Base-by-base conservation (phyloP, 2,888 invertebrate genomes). In the Xanthia icteritia region DNA sequence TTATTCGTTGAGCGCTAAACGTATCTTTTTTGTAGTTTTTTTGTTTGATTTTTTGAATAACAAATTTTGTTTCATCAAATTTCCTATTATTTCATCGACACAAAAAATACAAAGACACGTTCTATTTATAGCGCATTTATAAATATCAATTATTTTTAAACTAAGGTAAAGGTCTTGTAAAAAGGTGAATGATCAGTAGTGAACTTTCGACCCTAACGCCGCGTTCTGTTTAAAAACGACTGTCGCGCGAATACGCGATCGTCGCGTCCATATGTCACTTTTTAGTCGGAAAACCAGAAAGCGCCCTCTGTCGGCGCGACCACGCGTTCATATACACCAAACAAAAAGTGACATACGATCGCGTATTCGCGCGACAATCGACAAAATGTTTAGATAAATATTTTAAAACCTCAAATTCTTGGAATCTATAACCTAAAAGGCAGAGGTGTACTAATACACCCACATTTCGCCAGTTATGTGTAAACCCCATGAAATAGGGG, bases 111-210 rank as follows among this genome's bases (percentile, higher is more conserved):
- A n/a, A 36, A 64, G 6, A 17, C 23, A 15, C 31, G 1, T 56
- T 27, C 45, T 65, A 36, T 77, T 60, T 67, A n/a, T n/a, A 54
- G n/a, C 15, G 0, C 9, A 31, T 42, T 60, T 65, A 76, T n/a
- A 51, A 60, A 67, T 60, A 48, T 31, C 20, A 77, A 51, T n/a
- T 76, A 31, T 67, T 66, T 39, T n/a, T 51, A 66, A 58, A 51
- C 20, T 5, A 58, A 27, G 23, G 3, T 17, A 27, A 56, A 76
- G 39, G 23, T 66, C 17, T 23, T 31, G 13, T 27, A n/a, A 23
- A 54, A 56, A 45, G n/a, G 15, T 58, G 11, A 60, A 39, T 20
- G 39, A 9, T n/a, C 36, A 36, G 4, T n/a, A 48, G n/a, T 48
- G n/a, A 61, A 51, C 51, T 42, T 74, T 51, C 9, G 4, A 17